Percentiles rank a stretch among this genome's conserved stretches.
Evolutionary conservation across 2,888 invertebrate species (phyloP).

Genomic region (Adelphocoris suturalis): DNA sequence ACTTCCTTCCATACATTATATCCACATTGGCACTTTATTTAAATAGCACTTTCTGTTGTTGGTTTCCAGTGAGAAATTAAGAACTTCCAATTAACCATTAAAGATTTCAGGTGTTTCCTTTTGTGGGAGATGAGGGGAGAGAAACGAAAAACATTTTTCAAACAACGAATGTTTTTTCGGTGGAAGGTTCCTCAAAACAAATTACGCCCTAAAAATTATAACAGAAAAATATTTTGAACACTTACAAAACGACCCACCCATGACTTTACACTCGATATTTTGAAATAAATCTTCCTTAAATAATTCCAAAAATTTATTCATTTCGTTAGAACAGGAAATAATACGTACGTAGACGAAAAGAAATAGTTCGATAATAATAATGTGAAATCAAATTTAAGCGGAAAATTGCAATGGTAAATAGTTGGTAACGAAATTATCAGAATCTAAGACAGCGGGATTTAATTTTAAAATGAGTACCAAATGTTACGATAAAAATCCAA

Average conservation of each 20-base stretch:
- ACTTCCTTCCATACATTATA: conserved; percentile 45
- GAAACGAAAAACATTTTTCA: neutral
- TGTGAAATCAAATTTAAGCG: neutral
- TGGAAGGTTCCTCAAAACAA: conserved; percentile 36
- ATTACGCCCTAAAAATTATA: conserved; percentile 48
- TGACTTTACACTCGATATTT: conserved; percentile 73
- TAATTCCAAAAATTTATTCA: too few species aligned
- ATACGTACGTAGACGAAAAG: too few species aligned
- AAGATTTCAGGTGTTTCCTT: neutral
- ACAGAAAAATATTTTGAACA: conserved; percentile 46
- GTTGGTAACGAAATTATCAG: neutral
- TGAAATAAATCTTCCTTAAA: neutral
- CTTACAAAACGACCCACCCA: conserved; percentile 73
- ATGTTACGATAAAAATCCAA: too few species aligned
- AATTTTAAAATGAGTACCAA: too few species aligned
- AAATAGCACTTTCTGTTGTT: conserved; percentile 47
- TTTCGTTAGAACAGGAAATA: too few species aligned
- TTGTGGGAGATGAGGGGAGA: neutral
- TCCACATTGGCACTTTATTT: conserved; percentile 59
- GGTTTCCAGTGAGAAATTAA: neutral
- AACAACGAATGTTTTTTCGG: neutral
- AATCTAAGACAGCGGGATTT: too few species aligned
- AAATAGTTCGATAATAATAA: too few species aligned
- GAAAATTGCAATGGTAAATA: conserved; percentile 1
- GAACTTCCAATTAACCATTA: conserved; percentile 4